Evolutionary conservation across 2,888 invertebrate species (phyloP), one percentile per base, ranked within the genome.

Genomic region (Junonia oenone): DNA sequence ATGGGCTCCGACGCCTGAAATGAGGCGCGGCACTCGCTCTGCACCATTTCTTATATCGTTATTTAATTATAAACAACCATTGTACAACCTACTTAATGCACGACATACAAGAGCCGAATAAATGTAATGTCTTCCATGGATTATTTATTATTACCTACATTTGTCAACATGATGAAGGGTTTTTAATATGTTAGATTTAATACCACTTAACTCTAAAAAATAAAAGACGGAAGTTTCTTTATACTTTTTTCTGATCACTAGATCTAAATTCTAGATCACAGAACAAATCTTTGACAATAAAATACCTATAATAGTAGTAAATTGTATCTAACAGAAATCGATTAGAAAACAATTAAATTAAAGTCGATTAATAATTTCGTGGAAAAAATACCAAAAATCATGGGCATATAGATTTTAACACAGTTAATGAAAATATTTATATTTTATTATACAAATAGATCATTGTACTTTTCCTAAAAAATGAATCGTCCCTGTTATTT

Each of bases 41-140:
- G 77, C 73, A 68, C 68, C 71, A 80, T 81, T 76, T 73, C 71
- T 72, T 70, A 74, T 72, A 72, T 69, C 73, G 71, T 72, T 68
- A 65, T 66, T 68, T 66, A 67, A 65, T 62, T 58, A 59, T 58
- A 54, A 57, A 17, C 5, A 47, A 26, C 19, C 17, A 33, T 13
- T 19, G 22, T 29, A 19, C 19, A 22, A 52, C 35, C 2, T 13
- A 19, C 1, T 15, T 33, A 5, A 4, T n/a, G 6, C 13, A 22
- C 2, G 13, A 22, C 6, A 13, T 1, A 43, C 8, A 6, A 19
- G 9, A 38, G n/a, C 9, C 11, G 11, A 11, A 31, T n/a, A 2
- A 31, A 31, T 31, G 11, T 9, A 11, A 31, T 9, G 31, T 22
- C 2, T 22, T 22, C 5, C 22, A 22, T 2, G 2, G 5, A 22